phyloP scores from a whole-genome alignment of 2,113 vertebrate species.

The Bujurquina vittata region DNA sequence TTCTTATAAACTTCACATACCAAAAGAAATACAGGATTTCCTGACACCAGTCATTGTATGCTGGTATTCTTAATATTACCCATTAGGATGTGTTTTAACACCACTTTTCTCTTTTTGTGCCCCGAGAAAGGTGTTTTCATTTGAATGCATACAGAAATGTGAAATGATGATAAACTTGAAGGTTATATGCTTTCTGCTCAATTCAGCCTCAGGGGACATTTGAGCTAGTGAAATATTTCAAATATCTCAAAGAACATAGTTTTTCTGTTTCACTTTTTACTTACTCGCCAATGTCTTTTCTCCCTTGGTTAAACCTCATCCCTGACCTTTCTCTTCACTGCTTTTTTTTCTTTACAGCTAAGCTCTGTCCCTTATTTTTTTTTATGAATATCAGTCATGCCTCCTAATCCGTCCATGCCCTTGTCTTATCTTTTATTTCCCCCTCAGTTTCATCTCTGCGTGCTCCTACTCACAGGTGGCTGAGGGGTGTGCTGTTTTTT shows the following conservation, averaged over 20 bases:
- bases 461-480: conserved; percentile 41
- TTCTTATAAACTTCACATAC: background rate
- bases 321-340: conserved; percentile 37
- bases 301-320: conserved; percentile 40
- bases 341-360: background rate
- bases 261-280: conserved; percentile 37
- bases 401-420: conserved; percentile 46
- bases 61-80: background rate
- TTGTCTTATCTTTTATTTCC: conserved; percentile 20
- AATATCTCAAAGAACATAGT: conserved; percentile 25
- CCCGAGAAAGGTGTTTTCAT: background rate
- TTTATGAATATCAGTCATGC: conserved; percentile 46
- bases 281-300: conserved; percentile 16
- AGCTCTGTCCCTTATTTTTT: conserved; percentile 34
- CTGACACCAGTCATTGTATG: background rate
- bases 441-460: conserved; percentile 13
- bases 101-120: background rate
- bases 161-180: conserved; percentile 30
- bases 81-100: background rate
- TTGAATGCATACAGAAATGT: conserved; percentile 24
- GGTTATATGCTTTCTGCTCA: conserved; percentile 33
- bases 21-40: background rate
- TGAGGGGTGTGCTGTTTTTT: conserved; percentile 16
- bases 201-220: conserved; percentile 29
- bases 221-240: conserved; percentile 39